These are phyloP conservation scores for Drosophila kambysellisi DNA, from an alignment of 2,888 invertebrate species.

Conservation along the genomic window DNA sequence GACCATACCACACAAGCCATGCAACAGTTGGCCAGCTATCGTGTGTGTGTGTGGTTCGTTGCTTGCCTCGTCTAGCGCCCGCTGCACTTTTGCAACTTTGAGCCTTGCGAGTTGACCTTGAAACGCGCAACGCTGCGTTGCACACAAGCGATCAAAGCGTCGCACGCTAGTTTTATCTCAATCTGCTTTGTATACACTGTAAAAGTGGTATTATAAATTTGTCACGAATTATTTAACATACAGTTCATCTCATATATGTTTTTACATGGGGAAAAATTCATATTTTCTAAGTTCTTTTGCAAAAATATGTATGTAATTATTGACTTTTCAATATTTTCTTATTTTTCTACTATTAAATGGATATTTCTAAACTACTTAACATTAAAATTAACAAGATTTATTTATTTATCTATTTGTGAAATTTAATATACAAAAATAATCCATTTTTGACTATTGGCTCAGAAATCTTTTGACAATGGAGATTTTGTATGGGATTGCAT, in stretches of 20 bases:
- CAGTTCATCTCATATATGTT: too few relatives aligned
- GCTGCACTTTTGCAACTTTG: constrained; percentile 33
- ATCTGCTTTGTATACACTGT: constrained; percentile 8
- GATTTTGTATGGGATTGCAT: too few relatives aligned
- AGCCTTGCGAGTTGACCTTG: constrained; percentile 40
- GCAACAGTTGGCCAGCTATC: constrained; percentile 33
- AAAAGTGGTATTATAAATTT: not conserved
- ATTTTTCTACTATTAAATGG: too few relatives aligned
- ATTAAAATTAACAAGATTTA: too few relatives aligned
- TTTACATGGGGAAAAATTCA: not conserved
- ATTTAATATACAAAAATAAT: too few relatives aligned
- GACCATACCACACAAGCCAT: constrained; percentile 44
- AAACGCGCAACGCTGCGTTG: constrained; percentile 48
- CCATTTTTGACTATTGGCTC: too few relatives aligned
- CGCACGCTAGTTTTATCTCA: constrained; percentile 9
- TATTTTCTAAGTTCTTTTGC: too few relatives aligned
- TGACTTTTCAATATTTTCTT: too few relatives aligned
- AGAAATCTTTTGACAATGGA: too few relatives aligned
- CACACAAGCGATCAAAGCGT: constrained; percentile 40
- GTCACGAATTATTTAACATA: not conserved
- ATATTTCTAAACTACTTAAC: too few relatives aligned
- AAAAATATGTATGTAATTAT: too few relatives aligned
- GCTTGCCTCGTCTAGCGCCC: constrained; percentile 23
- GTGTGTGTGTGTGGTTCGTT: not conserved
- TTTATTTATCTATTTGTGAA: too few relatives aligned